Evolutionary conservation across 2,888 invertebrate species (phyloP).

Genomic region (Drosophila borealis): DNA sequence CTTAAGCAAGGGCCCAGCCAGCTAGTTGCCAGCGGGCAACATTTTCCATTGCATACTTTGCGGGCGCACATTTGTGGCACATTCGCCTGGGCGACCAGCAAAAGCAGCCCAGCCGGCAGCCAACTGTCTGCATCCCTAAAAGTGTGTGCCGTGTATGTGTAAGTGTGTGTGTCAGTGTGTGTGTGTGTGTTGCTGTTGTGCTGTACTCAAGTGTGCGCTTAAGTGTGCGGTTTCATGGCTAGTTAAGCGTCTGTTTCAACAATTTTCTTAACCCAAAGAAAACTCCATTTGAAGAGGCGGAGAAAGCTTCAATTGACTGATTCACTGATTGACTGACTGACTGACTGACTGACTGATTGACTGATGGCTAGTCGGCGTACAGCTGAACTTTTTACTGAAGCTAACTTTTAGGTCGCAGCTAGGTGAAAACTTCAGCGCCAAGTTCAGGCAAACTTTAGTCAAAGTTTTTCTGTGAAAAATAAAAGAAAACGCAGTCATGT

Average conservation of each 20-base stretch:
- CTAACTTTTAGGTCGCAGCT: too few species aligned
- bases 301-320: not conserved
- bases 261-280: conserved; percentile 35
- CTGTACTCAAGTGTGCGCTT: conserved; percentile 60
- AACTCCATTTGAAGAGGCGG: conserved; percentile 10
- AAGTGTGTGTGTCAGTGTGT: conserved; percentile 15
- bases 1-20: conserved; percentile 36
- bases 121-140: conserved; percentile 16
- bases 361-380: too few species aligned
- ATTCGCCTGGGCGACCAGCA: conserved; percentile 71
- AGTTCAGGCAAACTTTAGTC: too few species aligned
- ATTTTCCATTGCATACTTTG: conserved; percentile 65
- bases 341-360: too few species aligned
- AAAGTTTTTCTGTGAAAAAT: too few species aligned
- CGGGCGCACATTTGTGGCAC: conserved; percentile 77
- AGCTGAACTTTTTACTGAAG: too few species aligned
- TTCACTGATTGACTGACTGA: too few species aligned
- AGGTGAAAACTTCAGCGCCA: too few species aligned
- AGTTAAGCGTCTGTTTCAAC: conserved; percentile 59
- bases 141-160: not conserved
- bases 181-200: conserved; percentile 13
- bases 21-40: conserved; percentile 34
- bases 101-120: conserved; percentile 17
- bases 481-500: too few species aligned
- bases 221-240: conserved; percentile 71